Conservation (phyloP, 1,140 invertebrate species). For the Acromyrmex echinatior region DNA sequence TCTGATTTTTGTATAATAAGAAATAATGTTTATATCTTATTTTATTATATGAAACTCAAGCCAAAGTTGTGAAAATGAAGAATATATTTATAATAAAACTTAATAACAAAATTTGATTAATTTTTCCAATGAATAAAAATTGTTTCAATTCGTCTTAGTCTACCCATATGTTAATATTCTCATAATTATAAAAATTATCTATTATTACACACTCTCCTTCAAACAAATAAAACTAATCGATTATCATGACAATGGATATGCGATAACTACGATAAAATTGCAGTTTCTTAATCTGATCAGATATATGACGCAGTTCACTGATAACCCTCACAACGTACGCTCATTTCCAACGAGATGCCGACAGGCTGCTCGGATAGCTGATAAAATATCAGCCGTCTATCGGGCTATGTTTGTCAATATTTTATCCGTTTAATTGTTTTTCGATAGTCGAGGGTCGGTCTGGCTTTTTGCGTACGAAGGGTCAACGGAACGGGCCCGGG, state of each 20-base stretch:
- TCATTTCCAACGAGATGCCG: constrained; percentile 30
- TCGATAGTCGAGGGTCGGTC: constrained; percentile 80
- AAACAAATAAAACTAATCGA: not conserved
- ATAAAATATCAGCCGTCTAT: constrained; percentile 84
- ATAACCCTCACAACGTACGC: not conserved
- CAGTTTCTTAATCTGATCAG: constrained; percentile 25
- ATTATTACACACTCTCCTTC: not conserved
- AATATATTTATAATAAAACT: too few relatives aligned
- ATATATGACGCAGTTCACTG: not conserved
- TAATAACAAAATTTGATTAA: too few relatives aligned
- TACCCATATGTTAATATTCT: not conserved
- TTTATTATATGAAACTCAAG: too few relatives aligned
- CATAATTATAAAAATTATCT: not conserved
- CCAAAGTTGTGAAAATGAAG: too few relatives aligned
- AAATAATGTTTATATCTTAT: too few relatives aligned
- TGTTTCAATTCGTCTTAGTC: too few relatives aligned
- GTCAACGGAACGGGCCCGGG: constrained; percentile 24
- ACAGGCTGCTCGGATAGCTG: constrained; percentile 49
- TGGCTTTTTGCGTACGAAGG: constrained; percentile 68
- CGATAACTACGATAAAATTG: not conserved
- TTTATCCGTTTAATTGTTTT: constrained; percentile 85
- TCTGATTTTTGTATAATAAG: too few relatives aligned
- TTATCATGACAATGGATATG: not conserved
- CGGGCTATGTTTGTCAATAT: constrained; percentile 83
- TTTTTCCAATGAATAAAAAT: too few relatives aligned